These are phyloP conservation scores for Onychomys arenicola DNA, from an alignment of 2,797 vertebrate species.

Conservation along the genomic window DNA sequence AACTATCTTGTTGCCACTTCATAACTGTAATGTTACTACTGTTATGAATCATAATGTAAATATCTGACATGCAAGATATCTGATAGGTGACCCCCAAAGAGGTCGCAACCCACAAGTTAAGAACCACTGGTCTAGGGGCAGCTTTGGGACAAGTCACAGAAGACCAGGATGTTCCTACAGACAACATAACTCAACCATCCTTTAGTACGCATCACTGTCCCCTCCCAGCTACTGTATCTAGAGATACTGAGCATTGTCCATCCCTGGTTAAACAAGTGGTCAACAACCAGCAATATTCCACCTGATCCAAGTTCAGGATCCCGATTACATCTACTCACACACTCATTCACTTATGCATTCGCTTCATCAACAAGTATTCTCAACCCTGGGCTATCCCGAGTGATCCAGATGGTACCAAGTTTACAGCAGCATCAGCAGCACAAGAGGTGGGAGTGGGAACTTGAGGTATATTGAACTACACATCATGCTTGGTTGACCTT, in stretches of 20 bases:
- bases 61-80: not conserved
- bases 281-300: not conserved
- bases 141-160: slow-evolving; percentile 32
- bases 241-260: not conserved
- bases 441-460: not conserved
- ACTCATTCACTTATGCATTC: not conserved
- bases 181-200: slow-evolving; percentile 59
- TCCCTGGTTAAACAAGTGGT: not conserved
- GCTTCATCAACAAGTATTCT: slow-evolving; percentile 18
- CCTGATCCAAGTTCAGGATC: slow-evolving; percentile 15
- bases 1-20: not conserved
- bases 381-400: not conserved
- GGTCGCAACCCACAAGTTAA: not conserved
- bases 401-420: not conserved
- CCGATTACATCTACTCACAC: not conserved
- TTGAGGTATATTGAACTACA: not conserved
- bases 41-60: not conserved
- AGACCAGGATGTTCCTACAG: not conserved
- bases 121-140: not conserved
- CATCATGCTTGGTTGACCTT: not conserved
- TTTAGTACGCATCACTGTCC: slow-evolving; percentile 47
- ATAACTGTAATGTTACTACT: not conserved
- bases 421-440: not conserved
- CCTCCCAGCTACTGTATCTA: slow-evolving; percentile 37
- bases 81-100: not conserved